phyloP scores from a whole-genome alignment of 2,113 vertebrate genomes.

The Esox niger region DNA sequence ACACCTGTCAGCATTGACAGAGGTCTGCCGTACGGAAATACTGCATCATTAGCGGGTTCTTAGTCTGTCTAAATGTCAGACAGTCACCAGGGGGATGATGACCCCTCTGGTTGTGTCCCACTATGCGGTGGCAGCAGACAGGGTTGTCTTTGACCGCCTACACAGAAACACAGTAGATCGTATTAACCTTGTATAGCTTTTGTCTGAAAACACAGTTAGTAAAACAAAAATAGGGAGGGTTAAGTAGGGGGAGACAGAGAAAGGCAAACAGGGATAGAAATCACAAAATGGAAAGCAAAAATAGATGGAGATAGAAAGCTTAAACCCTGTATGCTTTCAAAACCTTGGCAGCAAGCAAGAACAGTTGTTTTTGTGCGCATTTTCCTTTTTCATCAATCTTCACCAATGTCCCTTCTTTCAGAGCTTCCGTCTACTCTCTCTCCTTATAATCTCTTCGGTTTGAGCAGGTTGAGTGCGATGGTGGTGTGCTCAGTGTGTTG shows the following conservation, averaged over 20 bases:
- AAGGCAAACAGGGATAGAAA: not conserved
- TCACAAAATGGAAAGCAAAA: not conserved
- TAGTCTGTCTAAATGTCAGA: constrained; percentile 70
- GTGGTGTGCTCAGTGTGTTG: not conserved
- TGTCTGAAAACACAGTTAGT: constrained; percentile 8
- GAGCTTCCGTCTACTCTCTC: constrained; percentile 39
- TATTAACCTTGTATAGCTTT: constrained; percentile 51
- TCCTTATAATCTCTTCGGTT: constrained; percentile 65
- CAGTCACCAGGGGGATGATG: constrained; percentile 38
- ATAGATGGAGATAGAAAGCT: constrained; percentile 31
- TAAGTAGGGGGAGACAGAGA: not conserved
- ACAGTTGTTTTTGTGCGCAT: constrained; percentile 13
- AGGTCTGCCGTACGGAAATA: constrained; percentile 52
- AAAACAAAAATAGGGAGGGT: not conserved
- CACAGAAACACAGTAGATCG: constrained; percentile 51
- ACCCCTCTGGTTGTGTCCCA: constrained; percentile 41
- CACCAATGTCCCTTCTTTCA: constrained; percentile 43
- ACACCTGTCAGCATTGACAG: constrained; percentile 38
- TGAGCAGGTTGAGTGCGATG: constrained; percentile 40
- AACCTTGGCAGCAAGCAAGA: constrained; percentile 18
- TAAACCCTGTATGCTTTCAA: constrained; percentile 54
- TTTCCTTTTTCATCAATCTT: constrained; percentile 14
- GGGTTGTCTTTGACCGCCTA: constrained; percentile 42
- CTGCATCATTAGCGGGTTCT: constrained; percentile 73
- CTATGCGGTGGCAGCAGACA: constrained; percentile 28